Evolutionary conservation across 2,888 invertebrate species (phyloP), one percentile per base, ranked within the genome.

Genomic region (Petrolisthes cinctipes): DNA sequence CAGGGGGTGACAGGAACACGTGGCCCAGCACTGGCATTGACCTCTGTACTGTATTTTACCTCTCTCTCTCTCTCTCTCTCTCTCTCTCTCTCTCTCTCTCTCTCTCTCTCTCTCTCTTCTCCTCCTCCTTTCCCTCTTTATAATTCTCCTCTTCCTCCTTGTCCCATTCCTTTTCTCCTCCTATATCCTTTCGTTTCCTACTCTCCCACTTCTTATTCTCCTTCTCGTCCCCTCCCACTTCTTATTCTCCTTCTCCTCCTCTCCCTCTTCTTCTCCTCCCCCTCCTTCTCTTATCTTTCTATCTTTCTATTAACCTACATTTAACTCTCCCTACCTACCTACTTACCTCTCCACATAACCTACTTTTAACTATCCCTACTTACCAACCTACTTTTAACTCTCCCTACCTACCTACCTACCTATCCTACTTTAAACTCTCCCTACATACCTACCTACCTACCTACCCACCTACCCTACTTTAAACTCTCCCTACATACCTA

Each of bases 251-350:
- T 57, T 17, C n/a, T 68, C 51, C 68, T 82, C 68, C 17, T 68
- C 51, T 66, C 23, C 61, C 17, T 23, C 37, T 82, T 68, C n/a
- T 68, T 68, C 68, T 82, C 68, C 17, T 68, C 51, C 82, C 23
- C 61, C 17, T 23, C 37, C 54, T 82, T 20, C 20, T 7, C 11
- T 20, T 66, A 7, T 20, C 3, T 68, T n/a, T 51, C 23, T 66
- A 7, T 20, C 3, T 68, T n/a, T 51, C 23, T 23, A 14, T n/a
- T 53, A 5, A n/a, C 14, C 9, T 57, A 56, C 14, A 7, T 20
- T 11, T 81, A 4, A 20, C 20, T 11, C n/a, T 61, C 20, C 17
- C 51, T 51, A 14, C 9, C 57, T 57, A 7, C 17, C 6, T 66
- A 2, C 37, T n/a, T 66, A 66, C 66, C 68, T 11, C 66, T 82